Percentiles rank a stretch among this genome's conserved stretches.
These are phyloP conservation scores for Origma solitaria DNA, from an alignment of 2,113 vertebrate species.

Conservation along the genomic window DNA sequence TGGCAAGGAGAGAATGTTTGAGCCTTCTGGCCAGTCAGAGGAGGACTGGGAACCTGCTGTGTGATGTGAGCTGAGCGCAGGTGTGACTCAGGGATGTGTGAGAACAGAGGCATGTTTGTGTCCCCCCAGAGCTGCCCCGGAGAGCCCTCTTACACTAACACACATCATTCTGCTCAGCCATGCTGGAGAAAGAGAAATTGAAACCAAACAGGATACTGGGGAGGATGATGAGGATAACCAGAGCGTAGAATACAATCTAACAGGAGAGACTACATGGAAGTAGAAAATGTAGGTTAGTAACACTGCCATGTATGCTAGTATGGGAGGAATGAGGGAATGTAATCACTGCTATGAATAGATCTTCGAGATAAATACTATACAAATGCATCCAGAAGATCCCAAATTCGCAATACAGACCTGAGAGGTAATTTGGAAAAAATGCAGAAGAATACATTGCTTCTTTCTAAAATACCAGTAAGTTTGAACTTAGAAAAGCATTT, in stretches of 20 bases:
- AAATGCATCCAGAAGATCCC: neutral
- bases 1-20: neutral
- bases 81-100: neutral
- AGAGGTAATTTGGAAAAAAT: neutral
- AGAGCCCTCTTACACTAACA: neutral
- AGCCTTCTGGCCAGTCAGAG: neutral
- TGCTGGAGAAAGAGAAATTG: neutral
- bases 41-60: neutral
- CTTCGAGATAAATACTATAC: neutral
- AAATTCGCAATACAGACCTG: neutral
- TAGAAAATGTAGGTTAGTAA: neutral
- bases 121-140: neutral
- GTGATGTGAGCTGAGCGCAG: accelerated
- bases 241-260: neutral
- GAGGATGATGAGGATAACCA: neutral
- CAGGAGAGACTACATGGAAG: neutral
- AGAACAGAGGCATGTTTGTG: neutral
- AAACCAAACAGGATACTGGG: neutral
- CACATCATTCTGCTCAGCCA: neutral
- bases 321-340: neutral
- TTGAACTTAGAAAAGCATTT: neutral
- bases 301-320: neutral
- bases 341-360: neutral
- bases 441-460: neutral
- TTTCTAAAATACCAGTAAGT: neutral